phyloP scores from a whole-genome alignment of 2,888 invertebrate genomes.

The Dorcus parallelipipedus region DNA sequence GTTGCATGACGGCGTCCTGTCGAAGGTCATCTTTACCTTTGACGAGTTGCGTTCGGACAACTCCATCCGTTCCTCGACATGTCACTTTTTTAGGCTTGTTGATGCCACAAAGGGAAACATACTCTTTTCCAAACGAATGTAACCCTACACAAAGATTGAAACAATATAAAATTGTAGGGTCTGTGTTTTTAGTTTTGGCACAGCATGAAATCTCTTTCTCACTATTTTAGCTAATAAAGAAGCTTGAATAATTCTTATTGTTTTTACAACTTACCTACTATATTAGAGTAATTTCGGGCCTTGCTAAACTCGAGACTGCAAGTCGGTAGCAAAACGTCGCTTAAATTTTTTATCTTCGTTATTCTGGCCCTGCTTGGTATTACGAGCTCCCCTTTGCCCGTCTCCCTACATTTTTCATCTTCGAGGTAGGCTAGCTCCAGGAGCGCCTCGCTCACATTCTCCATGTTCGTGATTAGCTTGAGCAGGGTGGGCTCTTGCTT shows the following conservation, averaged over 20 bases:
- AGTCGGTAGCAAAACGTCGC: conserved; percentile 67
- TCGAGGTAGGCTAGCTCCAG: conserved; percentile 57
- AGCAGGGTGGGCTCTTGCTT: conserved; percentile 39
- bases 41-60: conserved; percentile 67
- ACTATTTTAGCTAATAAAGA: conserved; percentile 2
- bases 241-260: background rate
- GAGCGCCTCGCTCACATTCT: conserved; percentile 59
- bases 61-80: conserved; percentile 78
- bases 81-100: conserved; percentile 83
- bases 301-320: conserved; percentile 61
- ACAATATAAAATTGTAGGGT: conserved; percentile 15
- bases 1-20: conserved; percentile 98
- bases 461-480: conserved; percentile 60
- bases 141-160: conserved; percentile 55
- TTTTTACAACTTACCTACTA: conserved; percentile 55
- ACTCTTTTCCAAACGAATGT: conserved; percentile 61
- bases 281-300: conserved; percentile 59
- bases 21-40: conserved; percentile 92
- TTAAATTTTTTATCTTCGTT: conserved; percentile 57
- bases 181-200: no score
- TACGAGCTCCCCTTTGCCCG: conserved; percentile 37
- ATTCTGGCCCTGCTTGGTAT: conserved; percentile 57
- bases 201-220: no score
- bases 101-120: conserved; percentile 76
- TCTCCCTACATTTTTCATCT: conserved; percentile 31